Conservation (phyloP, 2,888 invertebrate species). For the Acleris cristana region DNA sequence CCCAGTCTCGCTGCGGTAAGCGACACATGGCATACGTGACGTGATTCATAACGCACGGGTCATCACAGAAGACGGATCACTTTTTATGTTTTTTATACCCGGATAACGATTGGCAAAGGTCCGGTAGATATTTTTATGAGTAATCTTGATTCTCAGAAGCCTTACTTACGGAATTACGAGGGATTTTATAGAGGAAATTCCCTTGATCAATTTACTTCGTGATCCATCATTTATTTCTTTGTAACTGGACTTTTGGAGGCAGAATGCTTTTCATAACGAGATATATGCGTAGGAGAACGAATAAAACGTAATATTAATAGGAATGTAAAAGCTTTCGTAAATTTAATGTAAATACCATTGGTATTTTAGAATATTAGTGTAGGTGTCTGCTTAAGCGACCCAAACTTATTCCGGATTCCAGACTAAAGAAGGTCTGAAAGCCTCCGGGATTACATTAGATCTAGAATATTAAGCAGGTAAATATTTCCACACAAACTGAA, state of each 20-base stretch:
- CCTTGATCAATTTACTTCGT: slow-evolving; percentile 1
- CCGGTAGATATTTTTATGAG: slow-evolving; percentile 11
- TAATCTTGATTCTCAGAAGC: slow-evolving; percentile 10
- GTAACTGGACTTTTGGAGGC: too few relatives aligned
- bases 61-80: slow-evolving; percentile 9
- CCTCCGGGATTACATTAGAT: neutral
- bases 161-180: neutral
- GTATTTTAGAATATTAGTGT: neutral
- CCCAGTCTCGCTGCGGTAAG: neutral
- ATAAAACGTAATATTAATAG: too few relatives aligned
- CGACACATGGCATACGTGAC: slow-evolving; percentile 14
- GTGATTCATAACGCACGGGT: slow-evolving; percentile 10
- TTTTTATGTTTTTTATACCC: slow-evolving; percentile 8
- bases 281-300: too few relatives aligned
- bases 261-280: too few relatives aligned
- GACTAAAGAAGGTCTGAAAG: neutral
- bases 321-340: too few relatives aligned
- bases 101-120: slow-evolving; percentile 14
- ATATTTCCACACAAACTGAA: neutral
- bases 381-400: neutral
- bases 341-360: neutral
- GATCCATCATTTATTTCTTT: too few relatives aligned
- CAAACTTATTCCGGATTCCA: neutral
- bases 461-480: neutral
- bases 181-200: neutral